Evolutionary conservation across 2,888 invertebrate species (phyloP).

Genomic region (Pocota personata): DNA sequence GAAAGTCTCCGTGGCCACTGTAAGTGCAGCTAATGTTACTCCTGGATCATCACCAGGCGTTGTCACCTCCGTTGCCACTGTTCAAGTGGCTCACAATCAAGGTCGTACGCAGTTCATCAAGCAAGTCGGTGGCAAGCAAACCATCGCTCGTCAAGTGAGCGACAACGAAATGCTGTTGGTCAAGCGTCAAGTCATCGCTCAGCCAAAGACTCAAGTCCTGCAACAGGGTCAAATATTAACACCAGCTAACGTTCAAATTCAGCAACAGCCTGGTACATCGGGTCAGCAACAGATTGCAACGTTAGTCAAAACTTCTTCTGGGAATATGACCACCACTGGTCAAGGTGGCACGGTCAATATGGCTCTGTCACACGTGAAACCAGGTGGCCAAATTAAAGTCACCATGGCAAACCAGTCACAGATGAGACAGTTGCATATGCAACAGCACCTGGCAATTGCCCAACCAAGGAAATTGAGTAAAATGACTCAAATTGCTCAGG

Average conservation of each 20-base stretch:
- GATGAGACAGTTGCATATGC: constrained; percentile 86
- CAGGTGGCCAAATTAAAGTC: constrained; percentile 83
- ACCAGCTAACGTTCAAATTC: constrained; percentile 83
- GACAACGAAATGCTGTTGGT: constrained; percentile 86
- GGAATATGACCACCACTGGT: constrained; percentile 76
- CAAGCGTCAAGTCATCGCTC: constrained; percentile 83
- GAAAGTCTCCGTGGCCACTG: constrained; percentile 81
- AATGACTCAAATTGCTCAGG: constrained; percentile 84
- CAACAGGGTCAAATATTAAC: constrained; percentile 85
- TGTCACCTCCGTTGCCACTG: constrained; percentile 82
- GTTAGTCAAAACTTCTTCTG: constrained; percentile 82
- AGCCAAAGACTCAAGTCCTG: constrained; percentile 82
- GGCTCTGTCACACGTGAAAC: constrained; percentile 82
- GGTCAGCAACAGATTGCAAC: constrained; percentile 81
- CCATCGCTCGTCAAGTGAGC: constrained; percentile 83
- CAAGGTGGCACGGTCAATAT: constrained; percentile 81
- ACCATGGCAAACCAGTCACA: constrained; percentile 86
- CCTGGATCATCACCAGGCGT: constrained; percentile 77
- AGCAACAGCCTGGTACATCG: constrained; percentile 77
- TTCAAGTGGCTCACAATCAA: constrained; percentile 83
- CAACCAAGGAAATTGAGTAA: constrained; percentile 86
- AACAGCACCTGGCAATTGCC: constrained; percentile 84
- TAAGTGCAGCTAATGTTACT: constrained; percentile 77
- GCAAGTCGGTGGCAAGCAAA: constrained; percentile 82
- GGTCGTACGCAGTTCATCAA: constrained; percentile 82